A percentile compares a stretch with the other conserved stretches of the same genome.
Conservation (phyloP, 2,113 vertebrate species). For the Microtus oregoni region DNA sequence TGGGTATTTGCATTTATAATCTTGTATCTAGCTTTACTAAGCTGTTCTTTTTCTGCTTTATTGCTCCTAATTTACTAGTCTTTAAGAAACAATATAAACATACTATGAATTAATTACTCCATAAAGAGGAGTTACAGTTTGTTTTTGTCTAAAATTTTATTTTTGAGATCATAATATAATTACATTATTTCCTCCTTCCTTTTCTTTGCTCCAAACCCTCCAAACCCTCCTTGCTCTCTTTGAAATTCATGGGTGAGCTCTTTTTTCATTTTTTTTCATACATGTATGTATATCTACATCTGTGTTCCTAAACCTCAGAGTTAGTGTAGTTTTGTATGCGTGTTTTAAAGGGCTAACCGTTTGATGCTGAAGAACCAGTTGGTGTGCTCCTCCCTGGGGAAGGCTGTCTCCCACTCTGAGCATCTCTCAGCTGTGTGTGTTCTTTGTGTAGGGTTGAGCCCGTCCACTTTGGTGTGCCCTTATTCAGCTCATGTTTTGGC, state of each 20-base stretch:
- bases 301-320: background rate
- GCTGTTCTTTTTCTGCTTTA: background rate
- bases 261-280: background rate
- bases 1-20: conserved; percentile 3
- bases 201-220: background rate
- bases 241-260: background rate
- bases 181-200: background rate
- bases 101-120: background rate
- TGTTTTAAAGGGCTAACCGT: background rate
- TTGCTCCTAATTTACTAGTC: conserved; percentile 11
- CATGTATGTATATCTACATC: background rate
- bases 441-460: background rate
- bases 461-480: background rate
- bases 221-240: background rate
- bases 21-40: background rate
- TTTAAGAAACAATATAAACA: background rate
- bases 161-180: background rate
- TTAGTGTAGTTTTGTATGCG: background rate
- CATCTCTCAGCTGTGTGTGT: background rate
- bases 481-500: background rate
- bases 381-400: background rate
- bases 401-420: background rate
- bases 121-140: background rate
- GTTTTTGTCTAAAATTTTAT: background rate
- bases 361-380: background rate